Evolutionary conservation across 2,797 vertebrate species (phyloP).

Genomic region (Enteromius fasciolatus): DNA sequence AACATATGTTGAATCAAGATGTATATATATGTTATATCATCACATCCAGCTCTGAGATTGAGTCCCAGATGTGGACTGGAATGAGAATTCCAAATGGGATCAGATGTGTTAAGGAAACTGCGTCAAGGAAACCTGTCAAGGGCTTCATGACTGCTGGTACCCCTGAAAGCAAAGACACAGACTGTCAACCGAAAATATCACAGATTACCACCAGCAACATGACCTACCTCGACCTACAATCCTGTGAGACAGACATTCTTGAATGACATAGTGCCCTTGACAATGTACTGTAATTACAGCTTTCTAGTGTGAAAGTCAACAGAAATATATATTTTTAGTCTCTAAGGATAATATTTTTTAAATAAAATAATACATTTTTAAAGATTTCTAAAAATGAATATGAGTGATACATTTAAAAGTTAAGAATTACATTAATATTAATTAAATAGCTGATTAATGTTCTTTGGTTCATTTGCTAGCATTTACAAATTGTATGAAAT

Average conservation of each 20-base stretch:
- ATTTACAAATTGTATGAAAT: neutral
- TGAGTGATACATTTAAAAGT: neutral
- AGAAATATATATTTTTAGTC: neutral
- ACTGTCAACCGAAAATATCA: conserved; percentile 5
- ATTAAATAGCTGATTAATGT: neutral
- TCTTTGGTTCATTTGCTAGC: neutral
- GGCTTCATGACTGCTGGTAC: neutral
- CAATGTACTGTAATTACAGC: neutral
- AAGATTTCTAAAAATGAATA: neutral
- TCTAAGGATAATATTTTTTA: neutral
- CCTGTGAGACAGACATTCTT: conserved; percentile 52
- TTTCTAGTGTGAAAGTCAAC: neutral
- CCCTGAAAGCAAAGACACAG: neutral
- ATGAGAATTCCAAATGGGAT: conserved; percentile 14
- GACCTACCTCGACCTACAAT: conserved; percentile 43
- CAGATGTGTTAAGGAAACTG: conserved; percentile 15
- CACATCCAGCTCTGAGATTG: conserved; percentile 38
- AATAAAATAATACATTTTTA: neutral
- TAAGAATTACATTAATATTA: neutral
- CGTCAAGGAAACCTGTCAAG: neutral
- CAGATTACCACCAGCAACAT: conserved; percentile 3
- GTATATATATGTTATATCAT: conserved; percentile 2
- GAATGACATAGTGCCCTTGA: conserved; percentile 21
- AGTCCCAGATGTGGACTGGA: conserved; percentile 23
- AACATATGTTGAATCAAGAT: neutral